Base-by-base conservation (phyloP, 1,140 invertebrate species). In the Ips typographus region DNA sequence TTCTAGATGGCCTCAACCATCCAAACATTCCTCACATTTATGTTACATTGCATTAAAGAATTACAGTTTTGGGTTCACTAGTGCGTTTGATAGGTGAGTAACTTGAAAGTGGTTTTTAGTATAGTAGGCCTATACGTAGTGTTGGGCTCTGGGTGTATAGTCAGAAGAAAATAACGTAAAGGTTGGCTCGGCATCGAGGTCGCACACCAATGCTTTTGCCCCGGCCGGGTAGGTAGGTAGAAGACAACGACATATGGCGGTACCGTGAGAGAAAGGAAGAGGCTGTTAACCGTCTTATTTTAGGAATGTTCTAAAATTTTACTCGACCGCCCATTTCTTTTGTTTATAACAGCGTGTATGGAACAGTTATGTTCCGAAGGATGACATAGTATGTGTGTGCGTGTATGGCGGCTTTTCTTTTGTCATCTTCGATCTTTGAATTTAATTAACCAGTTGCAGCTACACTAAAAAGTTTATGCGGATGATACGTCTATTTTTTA, bases 231-330 rank as follows among this genome's bases (percentile, higher is more conserved):
- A 22, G 57, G 43, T 59, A 67, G 65, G 65, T 59, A 59, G 43
- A 67, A 67, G 57, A 22, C 22, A 59, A 67, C 64, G 42, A 59
- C 65, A 67, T 67, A 67, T 67, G 65, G 8, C 43, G 65, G 65
- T 67, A 67, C 65, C 65, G 65, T 67, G 65, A 67, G 65, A 67
- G 65, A 67, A 67, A 67, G 65, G 65, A 67, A 67, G 65, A 67
- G 4, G 43, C 56, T 52, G 40, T 36, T 47, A 53, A 42, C 39
- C 49, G 22, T 42, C 52, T 37, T 47, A 42, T 41, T 56, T 65
- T 47, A 65, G 51, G 64, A 57, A 47, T 47, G 52, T 47, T 41
- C 51, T 49, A 51, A 65, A 52, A 53, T 22, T 22, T 22, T 22
- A 22, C 22, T 47, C 52, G 52, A 55, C n/a, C 41, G 55, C 40